A percentile compares a stretch with the other conserved stretches of the same genome.
phyloP scores from a whole-genome alignment of 1,140 invertebrate genomes.

The Drosophila saltans region DNA sequence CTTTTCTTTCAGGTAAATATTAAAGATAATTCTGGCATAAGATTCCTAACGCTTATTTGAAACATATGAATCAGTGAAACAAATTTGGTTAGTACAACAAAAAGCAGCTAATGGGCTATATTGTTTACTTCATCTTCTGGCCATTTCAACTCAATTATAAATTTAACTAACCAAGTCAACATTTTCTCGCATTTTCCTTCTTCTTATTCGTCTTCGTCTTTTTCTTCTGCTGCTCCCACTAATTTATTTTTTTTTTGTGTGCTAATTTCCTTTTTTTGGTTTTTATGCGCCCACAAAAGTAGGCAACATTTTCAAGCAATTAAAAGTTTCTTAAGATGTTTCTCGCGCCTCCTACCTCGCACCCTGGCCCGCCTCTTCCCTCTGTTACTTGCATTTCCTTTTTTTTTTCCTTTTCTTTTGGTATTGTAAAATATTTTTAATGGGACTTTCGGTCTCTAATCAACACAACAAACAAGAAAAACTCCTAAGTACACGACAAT shows the following conservation, averaged over 20 bases:
- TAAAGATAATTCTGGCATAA: too few relatives aligned
- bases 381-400: background rate
- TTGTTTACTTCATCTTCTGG: too few relatives aligned
- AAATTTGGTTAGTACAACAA: too few relatives aligned
- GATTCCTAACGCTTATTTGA: too few relatives aligned
- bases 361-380: background rate
- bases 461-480: constrained; percentile 5
- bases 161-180: constrained; percentile 7
- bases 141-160: background rate
- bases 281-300: constrained; percentile 3
- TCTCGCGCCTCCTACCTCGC: background rate
- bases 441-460: constrained; percentile 12
- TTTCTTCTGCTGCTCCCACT: background rate
- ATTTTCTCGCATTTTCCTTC: background rate
- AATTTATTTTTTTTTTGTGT: background rate
- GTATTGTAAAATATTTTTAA: constrained; percentile 8
- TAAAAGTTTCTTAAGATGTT: constrained; percentile 3
- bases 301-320: constrained; percentile 11
- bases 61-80: too few relatives aligned
- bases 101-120: too few relatives aligned
- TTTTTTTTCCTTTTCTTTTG: background rate
- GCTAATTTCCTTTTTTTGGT: constrained; percentile 3
- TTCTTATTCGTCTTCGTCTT: background rate
- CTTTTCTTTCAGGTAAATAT: too few relatives aligned
- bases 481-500: background rate